phyloP scores from a whole-genome alignment of 1,140 invertebrate genomes.

The Idris sp. region DNA sequence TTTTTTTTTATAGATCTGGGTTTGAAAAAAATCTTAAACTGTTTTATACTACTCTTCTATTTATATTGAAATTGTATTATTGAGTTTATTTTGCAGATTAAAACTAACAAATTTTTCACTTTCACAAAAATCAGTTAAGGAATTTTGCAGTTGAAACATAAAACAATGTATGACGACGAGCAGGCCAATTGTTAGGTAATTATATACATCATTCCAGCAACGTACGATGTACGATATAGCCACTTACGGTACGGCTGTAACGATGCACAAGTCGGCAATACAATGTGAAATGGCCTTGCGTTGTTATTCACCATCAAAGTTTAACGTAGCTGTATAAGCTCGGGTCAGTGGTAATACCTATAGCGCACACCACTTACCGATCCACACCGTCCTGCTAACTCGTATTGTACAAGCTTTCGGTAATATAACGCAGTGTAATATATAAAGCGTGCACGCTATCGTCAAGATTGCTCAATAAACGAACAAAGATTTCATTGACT shows the following conservation, averaged over 20 bases:
- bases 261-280: conserved; percentile 60
- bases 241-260: conserved; percentile 56
- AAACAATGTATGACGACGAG: conserved; percentile 35
- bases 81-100: too few relatives aligned
- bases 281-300: conserved; percentile 61
- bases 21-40: too few relatives aligned
- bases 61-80: too few relatives aligned
- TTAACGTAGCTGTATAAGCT: conserved; percentile 65
- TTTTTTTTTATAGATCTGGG: too few relatives aligned
- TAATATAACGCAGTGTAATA: conserved; percentile 61
- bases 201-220: conserved; percentile 60
- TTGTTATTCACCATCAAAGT: conserved; percentile 67
- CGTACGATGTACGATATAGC: conserved; percentile 58
- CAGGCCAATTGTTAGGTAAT: conserved; percentile 57
- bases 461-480: conserved; percentile 59
- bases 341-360: conserved; percentile 54
- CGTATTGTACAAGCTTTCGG: conserved; percentile 63
- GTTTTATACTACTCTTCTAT: too few relatives aligned
- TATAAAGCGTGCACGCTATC: conserved; percentile 52
- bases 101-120: too few relatives aligned
- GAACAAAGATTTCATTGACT: conserved; percentile 60
- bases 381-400: conserved; percentile 56
- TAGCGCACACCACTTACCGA: conserved; percentile 59
- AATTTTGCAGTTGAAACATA: conserved; percentile 12
- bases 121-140: conserved; percentile 25